These are phyloP conservation scores for Tigriopus californicus DNA, from an alignment of 2,888 invertebrate genomes.

Conservation along the genomic window DNA sequence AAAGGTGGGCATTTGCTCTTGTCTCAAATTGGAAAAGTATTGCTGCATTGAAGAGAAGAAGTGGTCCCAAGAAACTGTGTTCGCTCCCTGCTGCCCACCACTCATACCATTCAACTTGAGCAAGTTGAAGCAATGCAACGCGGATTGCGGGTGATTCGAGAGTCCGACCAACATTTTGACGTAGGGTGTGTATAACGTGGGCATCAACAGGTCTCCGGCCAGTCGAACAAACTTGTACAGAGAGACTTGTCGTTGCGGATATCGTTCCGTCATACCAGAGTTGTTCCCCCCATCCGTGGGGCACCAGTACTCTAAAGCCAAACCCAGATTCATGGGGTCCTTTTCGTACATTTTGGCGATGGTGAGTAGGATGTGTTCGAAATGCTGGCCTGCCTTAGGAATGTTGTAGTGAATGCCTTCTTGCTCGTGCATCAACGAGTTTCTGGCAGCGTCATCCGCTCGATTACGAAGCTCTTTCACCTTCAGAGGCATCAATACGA, in stretches of 20 bases:
- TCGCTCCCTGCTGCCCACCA: conserved; percentile 30
- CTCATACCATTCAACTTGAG: conserved; percentile 43
- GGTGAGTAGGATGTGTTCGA: conserved; percentile 60
- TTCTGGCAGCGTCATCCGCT: conserved; percentile 72
- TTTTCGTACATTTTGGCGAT: conserved; percentile 55
- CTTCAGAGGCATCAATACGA: conserved; percentile 78
- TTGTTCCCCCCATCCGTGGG: not conserved
- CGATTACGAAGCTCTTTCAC: conserved; percentile 53
- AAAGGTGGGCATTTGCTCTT: conserved; percentile 39
- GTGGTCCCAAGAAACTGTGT: conserved; percentile 56
- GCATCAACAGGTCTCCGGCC: conserved; percentile 65
- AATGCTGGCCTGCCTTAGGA: conserved; percentile 36
- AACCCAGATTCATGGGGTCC: conserved; percentile 46
- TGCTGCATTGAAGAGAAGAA: conserved; percentile 53
- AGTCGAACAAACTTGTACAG: conserved; percentile 76
- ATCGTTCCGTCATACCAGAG: not conserved
- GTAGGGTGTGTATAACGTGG: conserved; percentile 66
- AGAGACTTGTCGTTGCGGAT: conserved; percentile 38
- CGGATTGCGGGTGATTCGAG: conserved; percentile 52
- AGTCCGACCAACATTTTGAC: conserved; percentile 66
- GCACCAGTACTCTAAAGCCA: conserved; percentile 62
- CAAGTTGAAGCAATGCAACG: conserved; percentile 54
- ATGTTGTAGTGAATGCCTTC: conserved; percentile 11
- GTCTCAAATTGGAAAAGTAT: conserved; percentile 33
- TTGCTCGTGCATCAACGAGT: conserved; percentile 46